Base-by-base conservation (phyloP, 2,113 vertebrate species). In the Pseudorectes ferrugineus region DNA sequence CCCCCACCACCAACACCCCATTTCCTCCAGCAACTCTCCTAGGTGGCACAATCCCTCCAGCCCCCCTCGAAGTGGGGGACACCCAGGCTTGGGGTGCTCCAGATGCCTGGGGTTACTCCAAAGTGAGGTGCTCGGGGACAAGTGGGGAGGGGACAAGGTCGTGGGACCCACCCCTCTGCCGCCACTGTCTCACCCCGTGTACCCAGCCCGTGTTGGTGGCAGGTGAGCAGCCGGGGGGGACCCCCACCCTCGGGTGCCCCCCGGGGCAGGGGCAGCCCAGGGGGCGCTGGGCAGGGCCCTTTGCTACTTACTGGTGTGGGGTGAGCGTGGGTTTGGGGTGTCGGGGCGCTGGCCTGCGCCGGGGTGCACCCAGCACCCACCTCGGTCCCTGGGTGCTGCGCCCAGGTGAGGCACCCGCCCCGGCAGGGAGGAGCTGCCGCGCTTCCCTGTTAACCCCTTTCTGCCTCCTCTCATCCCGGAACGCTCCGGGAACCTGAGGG, bases 331-430 rank as follows among this genome's bases (percentile, higher is more conserved):
- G 28, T 36, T 85, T 87, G 35, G 63, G 89, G 71, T 46, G 70
- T 6, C 5, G 7, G 28, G 76, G 72, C 57, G 26, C 62, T 29
- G 6, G 55, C 42, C 20, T 26, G 5, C 5, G 78, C 52, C 6
- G 36, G 57, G 88, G 85, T 65, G 85, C 81, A 77, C 31, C 80
- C 93, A 73, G 93, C 92, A 94, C 89, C 83, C 75, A 43, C 82
- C 86, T 76, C 52, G 67, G 11, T 72, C 33, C 11, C 35, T 19
- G 59, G 85, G 88, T 78, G 81, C 95, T 85, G 89, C 45, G 14
- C 94, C 83, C 97, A 97, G 97, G 97, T 97, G 93, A 62, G 84
- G 68, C 31, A 52, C 91, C 74, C 57, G 57, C 92, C 85, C 93
- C 15, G 33, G 85, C 73, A 42, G 91, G 95, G 93, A 87, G 89